A percentile compares a stretch with the other conserved stretches of the same genome.
These are phyloP conservation scores for Sitobion miscanthi DNA, from an alignment of 1,140 invertebrate genomes.

Conservation along the genomic window DNA sequence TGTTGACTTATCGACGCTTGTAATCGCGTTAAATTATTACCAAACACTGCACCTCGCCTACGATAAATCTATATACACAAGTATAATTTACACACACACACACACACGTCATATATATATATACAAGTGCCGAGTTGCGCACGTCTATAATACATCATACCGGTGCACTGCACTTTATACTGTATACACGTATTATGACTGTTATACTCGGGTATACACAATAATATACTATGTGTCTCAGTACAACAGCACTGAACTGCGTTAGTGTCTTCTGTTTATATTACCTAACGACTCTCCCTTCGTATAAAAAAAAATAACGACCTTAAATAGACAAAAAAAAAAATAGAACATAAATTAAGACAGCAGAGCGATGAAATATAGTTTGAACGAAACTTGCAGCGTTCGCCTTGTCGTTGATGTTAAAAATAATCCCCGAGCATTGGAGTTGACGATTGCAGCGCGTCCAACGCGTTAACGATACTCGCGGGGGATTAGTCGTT, in stretches of 20 bases:
- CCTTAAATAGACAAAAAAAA: background rate
- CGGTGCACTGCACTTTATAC: background rate
- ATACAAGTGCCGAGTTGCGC: background rate
- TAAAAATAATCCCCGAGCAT: background rate
- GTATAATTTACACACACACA: no score
- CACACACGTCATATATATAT: no score
- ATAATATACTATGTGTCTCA: background rate
- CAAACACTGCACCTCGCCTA: background rate
- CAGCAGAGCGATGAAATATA: background rate
- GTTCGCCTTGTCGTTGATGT: background rate
- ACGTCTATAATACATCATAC: background rate
- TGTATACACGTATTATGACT: background rate
- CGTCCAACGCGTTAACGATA: background rate
- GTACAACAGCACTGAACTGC: background rate
- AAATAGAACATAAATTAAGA: background rate
- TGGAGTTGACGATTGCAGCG: background rate
- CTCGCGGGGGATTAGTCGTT: background rate
- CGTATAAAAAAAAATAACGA: background rate
- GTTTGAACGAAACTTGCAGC: background rate
- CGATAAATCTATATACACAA: no score
- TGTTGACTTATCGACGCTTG: background rate
- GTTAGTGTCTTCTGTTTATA: background rate
- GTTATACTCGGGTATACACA: background rate
- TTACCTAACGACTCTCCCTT: background rate
- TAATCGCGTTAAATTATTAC: conserved; percentile 13